Percentiles rank a stretch among this genome's conserved stretches.
Evolutionary conservation across 2,888 invertebrate genomes (phyloP).

Genomic region (Cataglyphis altisquamis): DNA sequence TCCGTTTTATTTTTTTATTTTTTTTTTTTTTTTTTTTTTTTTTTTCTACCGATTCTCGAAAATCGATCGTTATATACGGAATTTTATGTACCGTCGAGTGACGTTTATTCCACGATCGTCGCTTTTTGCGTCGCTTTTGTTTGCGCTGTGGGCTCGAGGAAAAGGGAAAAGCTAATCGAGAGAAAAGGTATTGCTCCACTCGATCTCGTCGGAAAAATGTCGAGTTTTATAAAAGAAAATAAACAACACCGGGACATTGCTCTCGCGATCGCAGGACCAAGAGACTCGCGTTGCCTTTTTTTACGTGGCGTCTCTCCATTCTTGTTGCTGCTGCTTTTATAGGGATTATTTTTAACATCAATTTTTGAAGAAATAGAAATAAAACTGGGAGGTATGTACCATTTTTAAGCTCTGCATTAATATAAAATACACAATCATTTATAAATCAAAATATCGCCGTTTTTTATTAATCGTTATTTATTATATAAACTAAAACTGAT

Average conservation of each 20-base stretch:
- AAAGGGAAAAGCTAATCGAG: constrained; percentile 54
- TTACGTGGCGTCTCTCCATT: constrained; percentile 13
- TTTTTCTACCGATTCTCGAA: background rate
- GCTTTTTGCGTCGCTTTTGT: constrained; percentile 36
- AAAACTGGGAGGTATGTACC: background rate
- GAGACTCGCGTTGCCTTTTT: background rate
- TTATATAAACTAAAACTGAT: background rate
- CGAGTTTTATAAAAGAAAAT: constrained; percentile 49
- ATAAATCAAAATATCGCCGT: background rate
- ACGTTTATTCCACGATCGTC: constrained; percentile 45
- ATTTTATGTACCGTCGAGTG: constrained; percentile 33
- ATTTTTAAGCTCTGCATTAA: constrained; percentile 2
- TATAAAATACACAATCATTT: background rate
- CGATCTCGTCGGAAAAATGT: constrained; percentile 54
- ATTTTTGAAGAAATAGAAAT: constrained; percentile 14
- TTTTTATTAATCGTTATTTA: background rate
- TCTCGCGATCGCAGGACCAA: constrained; percentile 39
- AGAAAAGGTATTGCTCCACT: constrained; percentile 56
- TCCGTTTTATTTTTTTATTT: background rate
- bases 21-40: background rate
- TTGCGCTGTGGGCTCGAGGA: constrained; percentile 36
- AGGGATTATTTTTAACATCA: constrained; percentile 21
- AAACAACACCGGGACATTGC: constrained; percentile 33
- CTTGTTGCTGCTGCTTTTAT: constrained; percentile 26
- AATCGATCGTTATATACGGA: constrained; percentile 27